Conservation (phyloP, 1,140 invertebrate species). For the Diploscapter pachys region DNA sequence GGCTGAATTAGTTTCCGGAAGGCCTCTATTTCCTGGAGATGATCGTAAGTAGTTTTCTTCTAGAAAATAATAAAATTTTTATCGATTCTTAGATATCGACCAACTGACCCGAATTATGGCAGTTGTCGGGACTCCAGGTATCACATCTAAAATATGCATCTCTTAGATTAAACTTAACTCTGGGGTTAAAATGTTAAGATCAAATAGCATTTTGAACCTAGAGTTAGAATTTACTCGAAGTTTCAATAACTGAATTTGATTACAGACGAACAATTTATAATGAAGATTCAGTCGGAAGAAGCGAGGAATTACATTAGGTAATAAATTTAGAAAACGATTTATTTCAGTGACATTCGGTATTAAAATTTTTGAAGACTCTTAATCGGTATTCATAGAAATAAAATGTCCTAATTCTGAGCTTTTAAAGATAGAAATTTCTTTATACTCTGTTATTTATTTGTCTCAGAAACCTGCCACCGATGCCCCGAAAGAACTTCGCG, state of each 20-base stretch:
- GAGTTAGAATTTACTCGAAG: no score
- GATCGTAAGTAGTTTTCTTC: constrained; percentile 77
- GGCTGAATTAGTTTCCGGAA: constrained; percentile 85
- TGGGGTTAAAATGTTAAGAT: no score
- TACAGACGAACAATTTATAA: constrained; percentile 70
- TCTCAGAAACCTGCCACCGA: constrained; percentile 44
- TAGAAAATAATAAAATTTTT: neutral
- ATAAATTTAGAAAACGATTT: neutral
- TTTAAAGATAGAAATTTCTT: no score
- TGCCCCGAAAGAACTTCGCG: constrained; percentile 82
- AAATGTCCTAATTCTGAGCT: no score
- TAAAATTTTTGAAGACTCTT: neutral
- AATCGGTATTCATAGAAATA: no score
- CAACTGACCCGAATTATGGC: constrained; percentile 82
- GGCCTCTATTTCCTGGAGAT: constrained; percentile 93
- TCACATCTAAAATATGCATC: no score
- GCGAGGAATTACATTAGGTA: constrained; percentile 86
- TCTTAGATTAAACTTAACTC: no score
- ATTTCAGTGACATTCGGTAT: neutral
- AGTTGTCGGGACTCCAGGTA: constrained; percentile 77
- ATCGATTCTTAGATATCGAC: constrained; percentile 73
- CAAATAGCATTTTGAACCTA: no score
- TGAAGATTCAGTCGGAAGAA: constrained; percentile 83
- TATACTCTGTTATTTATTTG: neutral
- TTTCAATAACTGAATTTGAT: no score